Evolutionary conservation across 2,797 vertebrate genomes (phyloP).

Genomic region (Lepus oiostolus): DNA sequence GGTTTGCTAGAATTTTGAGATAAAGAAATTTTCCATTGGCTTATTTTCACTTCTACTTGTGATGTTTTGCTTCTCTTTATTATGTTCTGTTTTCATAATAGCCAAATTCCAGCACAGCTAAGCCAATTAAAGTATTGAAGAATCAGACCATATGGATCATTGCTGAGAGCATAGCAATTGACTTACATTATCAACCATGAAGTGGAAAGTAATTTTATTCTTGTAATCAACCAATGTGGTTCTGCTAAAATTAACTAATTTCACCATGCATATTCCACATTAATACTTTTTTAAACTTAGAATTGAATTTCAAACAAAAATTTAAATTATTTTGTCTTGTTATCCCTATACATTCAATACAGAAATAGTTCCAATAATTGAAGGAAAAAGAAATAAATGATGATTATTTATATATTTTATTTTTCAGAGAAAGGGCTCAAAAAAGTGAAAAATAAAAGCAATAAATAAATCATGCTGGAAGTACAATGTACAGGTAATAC

Average conservation of each 20-base stretch:
- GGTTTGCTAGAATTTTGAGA: slow-evolving; percentile 1
- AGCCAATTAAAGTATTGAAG: background rate
- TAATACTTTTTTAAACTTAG: background rate
- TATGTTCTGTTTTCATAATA: slow-evolving; percentile 14
- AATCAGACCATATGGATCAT: background rate
- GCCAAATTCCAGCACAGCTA: background rate
- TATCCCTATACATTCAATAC: background rate
- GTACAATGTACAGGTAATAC: background rate
- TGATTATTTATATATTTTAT: background rate
- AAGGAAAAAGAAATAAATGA: background rate
- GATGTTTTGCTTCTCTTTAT: background rate
- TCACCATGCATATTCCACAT: background rate
- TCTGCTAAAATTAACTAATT: background rate
- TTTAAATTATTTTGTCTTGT: background rate
- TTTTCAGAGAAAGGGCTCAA: background rate
- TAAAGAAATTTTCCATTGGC: background rate
- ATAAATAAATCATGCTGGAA: background rate
- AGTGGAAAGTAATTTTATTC: slow-evolving; percentile 23
- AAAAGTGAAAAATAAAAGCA: background rate
- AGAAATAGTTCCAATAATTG: background rate
- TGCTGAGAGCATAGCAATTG: background rate
- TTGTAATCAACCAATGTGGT: background rate
- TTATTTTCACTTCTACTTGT: slow-evolving; percentile 1
- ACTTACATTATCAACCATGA: slow-evolving; percentile 16
- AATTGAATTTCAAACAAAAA: background rate